These are phyloP conservation scores for Pharmacophagus antenor DNA, from an alignment of 2,888 invertebrate genomes.

Conservation along the genomic window DNA sequence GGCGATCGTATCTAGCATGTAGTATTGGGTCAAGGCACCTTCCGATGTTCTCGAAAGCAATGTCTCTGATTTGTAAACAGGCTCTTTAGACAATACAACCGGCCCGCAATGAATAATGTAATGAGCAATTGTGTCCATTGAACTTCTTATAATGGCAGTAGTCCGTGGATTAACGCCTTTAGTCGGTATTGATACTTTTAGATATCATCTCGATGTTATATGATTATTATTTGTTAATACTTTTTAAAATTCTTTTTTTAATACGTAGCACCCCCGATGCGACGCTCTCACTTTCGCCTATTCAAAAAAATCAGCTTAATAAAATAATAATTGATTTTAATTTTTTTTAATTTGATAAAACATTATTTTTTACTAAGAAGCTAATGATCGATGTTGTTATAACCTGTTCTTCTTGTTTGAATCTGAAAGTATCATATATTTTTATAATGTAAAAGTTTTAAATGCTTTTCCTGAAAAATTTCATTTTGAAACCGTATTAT, in stretches of 20 bases:
- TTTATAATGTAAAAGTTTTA: too few relatives aligned
- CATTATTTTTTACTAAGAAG: too few relatives aligned
- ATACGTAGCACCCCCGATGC: too few relatives aligned
- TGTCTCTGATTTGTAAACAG: conserved; percentile 49
- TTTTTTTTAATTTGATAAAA: too few relatives aligned
- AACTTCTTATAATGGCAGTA: conserved; percentile 13
- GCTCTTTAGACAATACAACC: conserved; percentile 49
- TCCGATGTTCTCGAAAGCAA: conserved; percentile 55
- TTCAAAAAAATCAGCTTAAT: too few relatives aligned
- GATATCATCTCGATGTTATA: not conserved
- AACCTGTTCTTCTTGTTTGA: too few relatives aligned
- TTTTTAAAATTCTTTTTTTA: not conserved
- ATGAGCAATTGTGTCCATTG: conserved; percentile 43
- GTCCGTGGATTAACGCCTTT: not conserved
- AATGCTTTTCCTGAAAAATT: too few relatives aligned
- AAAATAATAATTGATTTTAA: too few relatives aligned
- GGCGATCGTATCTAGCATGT: conserved; percentile 40
- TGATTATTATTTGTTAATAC: not conserved
- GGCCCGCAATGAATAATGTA: conserved; percentile 44
- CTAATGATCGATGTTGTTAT: too few relatives aligned
- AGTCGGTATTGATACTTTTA: not conserved
- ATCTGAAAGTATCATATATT: too few relatives aligned
- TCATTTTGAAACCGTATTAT: too few relatives aligned
- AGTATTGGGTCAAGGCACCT: conserved; percentile 56
- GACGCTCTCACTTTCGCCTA: too few relatives aligned